Evolutionary conservation across 1,140 invertebrate genomes (phyloP).

Genomic region (Atta cephalotes): DNA sequence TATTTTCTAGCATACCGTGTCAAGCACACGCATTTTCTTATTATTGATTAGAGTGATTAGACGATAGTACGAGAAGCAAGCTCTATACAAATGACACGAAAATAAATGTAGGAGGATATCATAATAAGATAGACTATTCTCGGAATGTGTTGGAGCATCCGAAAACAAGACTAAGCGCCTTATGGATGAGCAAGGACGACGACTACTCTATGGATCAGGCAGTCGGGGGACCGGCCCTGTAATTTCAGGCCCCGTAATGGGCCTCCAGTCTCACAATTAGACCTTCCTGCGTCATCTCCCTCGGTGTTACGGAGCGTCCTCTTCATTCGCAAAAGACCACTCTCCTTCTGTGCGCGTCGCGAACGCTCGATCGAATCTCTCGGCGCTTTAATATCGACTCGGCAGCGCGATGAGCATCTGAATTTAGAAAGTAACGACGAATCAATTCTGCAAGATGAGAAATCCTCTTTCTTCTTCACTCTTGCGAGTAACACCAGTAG

Average conservation of each 20-base stretch:
- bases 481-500: conserved; percentile 20
- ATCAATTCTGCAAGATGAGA: conserved; percentile 40
- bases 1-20: not conserved
- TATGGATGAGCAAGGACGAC: conserved; percentile 61
- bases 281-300: conserved; percentile 78
- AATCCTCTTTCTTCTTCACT: not conserved
- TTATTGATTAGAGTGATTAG: conserved; percentile 29
- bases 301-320: conserved; percentile 59
- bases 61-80: conserved; percentile 65
- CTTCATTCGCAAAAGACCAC: conserved; percentile 54
- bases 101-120: conserved; percentile 68
- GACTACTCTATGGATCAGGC: conserved; percentile 68
- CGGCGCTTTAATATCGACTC: conserved; percentile 53
- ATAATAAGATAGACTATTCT: conserved; percentile 79
- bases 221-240: conserved; percentile 78
- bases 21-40: conserved; percentile 30
- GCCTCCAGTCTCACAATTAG: conserved; percentile 81
- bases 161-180: conserved; percentile 68
- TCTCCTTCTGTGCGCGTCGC: conserved; percentile 65
- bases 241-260: conserved; percentile 82
- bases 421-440: conserved; percentile 61
- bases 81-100: conserved; percentile 75
- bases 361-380: conserved; percentile 53
- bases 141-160: conserved; percentile 73
- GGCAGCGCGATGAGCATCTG: conserved; percentile 27